Conservation (phyloP, 2,797 vertebrate species). For the Champsocephalus esox region DNA sequence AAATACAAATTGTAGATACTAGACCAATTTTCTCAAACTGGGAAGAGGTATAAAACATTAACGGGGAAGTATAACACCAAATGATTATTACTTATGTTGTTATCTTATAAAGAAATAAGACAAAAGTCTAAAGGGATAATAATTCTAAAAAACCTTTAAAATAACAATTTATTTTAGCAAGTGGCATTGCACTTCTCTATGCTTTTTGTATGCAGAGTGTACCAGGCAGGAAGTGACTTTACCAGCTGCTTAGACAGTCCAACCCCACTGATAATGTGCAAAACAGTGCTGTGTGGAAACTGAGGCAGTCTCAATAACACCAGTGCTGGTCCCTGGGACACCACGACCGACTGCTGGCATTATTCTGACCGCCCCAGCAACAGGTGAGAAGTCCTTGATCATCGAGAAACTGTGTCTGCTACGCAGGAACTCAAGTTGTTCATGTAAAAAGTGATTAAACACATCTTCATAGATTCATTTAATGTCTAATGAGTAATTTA, state of each 20-base stretch:
- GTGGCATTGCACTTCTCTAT: not conserved
- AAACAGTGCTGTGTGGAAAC: conserved; percentile 43
- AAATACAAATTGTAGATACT: too few species aligned
- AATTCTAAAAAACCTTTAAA: not conserved
- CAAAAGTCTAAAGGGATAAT: too few species aligned
- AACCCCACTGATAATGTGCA: conserved; percentile 28
- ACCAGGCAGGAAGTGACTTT: conserved; percentile 12
- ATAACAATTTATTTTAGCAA: not conserved
- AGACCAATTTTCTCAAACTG: too few species aligned
- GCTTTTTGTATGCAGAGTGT: not conserved
- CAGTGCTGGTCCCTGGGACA: conserved; percentile 80
- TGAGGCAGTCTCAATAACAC: conserved; percentile 83
- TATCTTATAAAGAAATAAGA: too few species aligned
- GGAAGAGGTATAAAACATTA: too few species aligned
- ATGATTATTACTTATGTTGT: too few species aligned
- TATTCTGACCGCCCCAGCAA: conserved; percentile 81
- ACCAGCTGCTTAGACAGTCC: conserved; percentile 15
- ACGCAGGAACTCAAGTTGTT: not conserved
- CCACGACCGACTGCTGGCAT: conserved; percentile 83
- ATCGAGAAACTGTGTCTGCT: not conserved
- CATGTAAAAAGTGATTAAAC: not conserved
- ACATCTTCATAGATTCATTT: not conserved
- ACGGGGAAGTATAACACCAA: too few species aligned
- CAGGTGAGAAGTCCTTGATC: conserved; percentile 36
- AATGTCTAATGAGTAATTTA: not conserved